Conservation (phyloP, 2,113 vertebrate species). For the Clarias macrocephalus region DNA sequence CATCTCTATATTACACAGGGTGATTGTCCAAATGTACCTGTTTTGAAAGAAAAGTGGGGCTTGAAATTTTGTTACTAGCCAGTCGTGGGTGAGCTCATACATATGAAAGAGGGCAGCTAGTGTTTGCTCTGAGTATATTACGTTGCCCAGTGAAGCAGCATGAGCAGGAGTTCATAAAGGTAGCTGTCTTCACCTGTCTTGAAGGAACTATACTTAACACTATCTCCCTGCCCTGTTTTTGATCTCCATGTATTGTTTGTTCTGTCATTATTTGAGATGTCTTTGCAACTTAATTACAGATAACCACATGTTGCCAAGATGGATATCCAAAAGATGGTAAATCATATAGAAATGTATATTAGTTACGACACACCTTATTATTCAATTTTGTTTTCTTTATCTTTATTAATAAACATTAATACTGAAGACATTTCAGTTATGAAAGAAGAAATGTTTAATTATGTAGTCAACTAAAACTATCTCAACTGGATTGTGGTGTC, state of each 20-base stretch:
- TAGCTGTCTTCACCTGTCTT: background rate
- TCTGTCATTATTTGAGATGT: background rate
- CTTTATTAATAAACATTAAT: too few relatives aligned
- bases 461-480: too few relatives aligned
- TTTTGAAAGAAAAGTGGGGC: background rate
- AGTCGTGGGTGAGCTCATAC: background rate
- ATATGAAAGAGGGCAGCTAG: background rate
- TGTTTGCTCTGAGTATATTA: background rate
- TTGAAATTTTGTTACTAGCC: background rate
- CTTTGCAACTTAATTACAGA: background rate
- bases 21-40: background rate
- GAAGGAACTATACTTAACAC: background rate
- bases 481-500: too few relatives aligned
- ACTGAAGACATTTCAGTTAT: too few relatives aligned
- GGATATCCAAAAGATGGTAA: background rate
- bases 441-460: too few relatives aligned
- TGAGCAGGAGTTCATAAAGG: background rate
- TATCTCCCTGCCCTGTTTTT: background rate
- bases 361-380: too few relatives aligned
- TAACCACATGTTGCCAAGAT: background rate
- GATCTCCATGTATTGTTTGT: background rate
- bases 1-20: background rate
- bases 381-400: too few relatives aligned
- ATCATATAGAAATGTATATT: background rate
- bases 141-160: background rate